Conservation (phyloP, 1,140 invertebrate genomes). For the Pogonomyrmex californicus region DNA sequence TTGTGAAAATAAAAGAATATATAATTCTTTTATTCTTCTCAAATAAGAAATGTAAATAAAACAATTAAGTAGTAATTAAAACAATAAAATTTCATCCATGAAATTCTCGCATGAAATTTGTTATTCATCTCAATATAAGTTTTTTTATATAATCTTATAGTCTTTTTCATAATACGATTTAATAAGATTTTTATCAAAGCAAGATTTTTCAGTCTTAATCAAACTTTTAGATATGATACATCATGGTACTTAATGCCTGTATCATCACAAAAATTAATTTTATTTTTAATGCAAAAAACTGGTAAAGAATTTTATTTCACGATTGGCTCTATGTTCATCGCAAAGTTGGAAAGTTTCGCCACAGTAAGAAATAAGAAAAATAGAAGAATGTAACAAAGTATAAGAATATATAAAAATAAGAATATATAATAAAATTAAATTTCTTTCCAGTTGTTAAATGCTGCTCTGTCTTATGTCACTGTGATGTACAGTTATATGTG, state of each 20-base stretch:
- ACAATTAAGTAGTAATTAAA: background rate
- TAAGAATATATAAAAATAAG: background rate
- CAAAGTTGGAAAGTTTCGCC: conserved; percentile 61
- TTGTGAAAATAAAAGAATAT: background rate
- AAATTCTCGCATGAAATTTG: background rate
- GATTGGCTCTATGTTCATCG: conserved; percentile 31
- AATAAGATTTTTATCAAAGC: background rate
- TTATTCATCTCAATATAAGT: background rate
- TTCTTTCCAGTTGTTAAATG: conserved; percentile 42
- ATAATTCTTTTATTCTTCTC: background rate
- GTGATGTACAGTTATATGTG: background rate
- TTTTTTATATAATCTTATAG: too few species aligned
- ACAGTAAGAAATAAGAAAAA: conserved; percentile 41
- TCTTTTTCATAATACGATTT: too few species aligned
- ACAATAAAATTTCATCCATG: background rate
- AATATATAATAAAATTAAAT: background rate
- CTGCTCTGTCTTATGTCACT: conserved; percentile 49
- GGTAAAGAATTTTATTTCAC: conserved; percentile 20
- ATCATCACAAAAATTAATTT: conserved; percentile 57
- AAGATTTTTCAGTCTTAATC: background rate
- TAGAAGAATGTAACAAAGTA: background rate
- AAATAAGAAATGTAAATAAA: background rate
- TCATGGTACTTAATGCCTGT: conserved; percentile 65
- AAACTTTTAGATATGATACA: conserved; percentile 26
- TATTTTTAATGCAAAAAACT: conserved; percentile 63